A percentile compares a stretch with the other conserved stretches of the same genome.
Conservation (phyloP, 2,797 vertebrate genomes). For the Anableps anableps region DNA sequence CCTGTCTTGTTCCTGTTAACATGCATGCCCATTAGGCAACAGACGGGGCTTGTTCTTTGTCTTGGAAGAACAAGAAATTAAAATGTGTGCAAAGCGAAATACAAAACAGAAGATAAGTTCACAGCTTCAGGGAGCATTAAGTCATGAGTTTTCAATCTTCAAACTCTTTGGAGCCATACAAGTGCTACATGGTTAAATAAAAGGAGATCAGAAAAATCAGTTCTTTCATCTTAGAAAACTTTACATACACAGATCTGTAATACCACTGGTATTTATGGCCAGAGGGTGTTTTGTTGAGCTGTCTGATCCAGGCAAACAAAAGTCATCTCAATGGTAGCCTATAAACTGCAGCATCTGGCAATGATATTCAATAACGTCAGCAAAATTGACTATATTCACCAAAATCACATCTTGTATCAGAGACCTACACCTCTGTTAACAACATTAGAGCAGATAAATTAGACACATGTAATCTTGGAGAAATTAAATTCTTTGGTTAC, state of each 20-base stretch:
- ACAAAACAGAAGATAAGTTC: slow-evolving; percentile 33
- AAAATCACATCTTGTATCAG: neutral
- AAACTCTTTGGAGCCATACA: neutral
- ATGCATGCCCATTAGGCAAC: slow-evolving; percentile 31
- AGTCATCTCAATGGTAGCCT: too few species aligned
- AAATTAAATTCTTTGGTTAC: too few species aligned
- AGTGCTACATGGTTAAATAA: neutral
- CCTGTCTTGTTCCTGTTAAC: slow-evolving; percentile 48
- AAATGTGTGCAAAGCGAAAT: slow-evolving; percentile 25
- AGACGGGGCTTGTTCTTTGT: neutral
- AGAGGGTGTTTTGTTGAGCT: too few species aligned
- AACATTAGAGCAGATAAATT: too few species aligned
- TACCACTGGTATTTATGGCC: neutral
- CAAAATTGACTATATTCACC: neutral
- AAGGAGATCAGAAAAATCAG: neutral
- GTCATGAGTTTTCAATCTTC: neutral
- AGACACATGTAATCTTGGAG: too few species aligned
- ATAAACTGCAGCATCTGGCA: too few species aligned
- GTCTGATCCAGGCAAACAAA: too few species aligned
- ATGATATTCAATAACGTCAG: neutral
- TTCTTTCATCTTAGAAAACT: neutral
- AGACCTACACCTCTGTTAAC: too few species aligned
- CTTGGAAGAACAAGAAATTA: neutral
- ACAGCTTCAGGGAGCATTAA: neutral
- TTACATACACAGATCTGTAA: neutral